Evolutionary conservation across 2,797 vertebrate genomes (phyloP), one percentile per base, ranked within the genome.

Genomic region (Oryzias dopingdopingensis): DNA sequence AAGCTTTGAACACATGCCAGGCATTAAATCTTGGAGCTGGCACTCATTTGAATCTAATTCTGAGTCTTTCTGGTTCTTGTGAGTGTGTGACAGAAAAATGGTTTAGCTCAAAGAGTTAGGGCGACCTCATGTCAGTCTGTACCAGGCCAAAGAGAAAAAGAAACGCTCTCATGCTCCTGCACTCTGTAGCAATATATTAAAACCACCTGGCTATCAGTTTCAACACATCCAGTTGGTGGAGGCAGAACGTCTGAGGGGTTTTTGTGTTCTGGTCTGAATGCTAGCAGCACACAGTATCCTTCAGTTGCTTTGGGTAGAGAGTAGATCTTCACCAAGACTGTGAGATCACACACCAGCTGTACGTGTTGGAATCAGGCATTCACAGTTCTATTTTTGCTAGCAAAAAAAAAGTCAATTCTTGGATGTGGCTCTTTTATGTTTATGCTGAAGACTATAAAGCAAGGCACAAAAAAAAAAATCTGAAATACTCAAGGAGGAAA

Each of bases 1-100:
- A 62, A 17, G 68, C 55, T 50, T 65, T 41, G 24, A 45, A 71
- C 59, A 52, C 70, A 72, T 56, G 70, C 68, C 74, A 72, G 51
- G 69, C 49, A 37, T 52, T 44, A 37, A 68, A 70, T 61, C 57
- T 42, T 56, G n/a, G 55, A 77, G 70, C 63, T 45, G 62, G 59
- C 51, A 48, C 3, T 18, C 49, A 56, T 69, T 44, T 47, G 56
- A 59, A 55, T 60, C 59, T 24, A 20, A 64, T 59, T 68, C 47
- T 1, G 53, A 68, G 54, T 62, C 54, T 65, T 62, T 67, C 46
- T 53, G 18, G 54, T 37, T 37, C 10, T 12, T 37, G 32, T 13
- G 32, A 12, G 29, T 32, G 32, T 37, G 32, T 12, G 32, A 37
- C 32, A 37, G 32, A 37, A 37, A 37, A 37, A 37, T 10, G 32